phyloP scores from a whole-genome alignment of 2,113 vertebrate genomes.

The Crotophaga sulcirostris region DNA sequence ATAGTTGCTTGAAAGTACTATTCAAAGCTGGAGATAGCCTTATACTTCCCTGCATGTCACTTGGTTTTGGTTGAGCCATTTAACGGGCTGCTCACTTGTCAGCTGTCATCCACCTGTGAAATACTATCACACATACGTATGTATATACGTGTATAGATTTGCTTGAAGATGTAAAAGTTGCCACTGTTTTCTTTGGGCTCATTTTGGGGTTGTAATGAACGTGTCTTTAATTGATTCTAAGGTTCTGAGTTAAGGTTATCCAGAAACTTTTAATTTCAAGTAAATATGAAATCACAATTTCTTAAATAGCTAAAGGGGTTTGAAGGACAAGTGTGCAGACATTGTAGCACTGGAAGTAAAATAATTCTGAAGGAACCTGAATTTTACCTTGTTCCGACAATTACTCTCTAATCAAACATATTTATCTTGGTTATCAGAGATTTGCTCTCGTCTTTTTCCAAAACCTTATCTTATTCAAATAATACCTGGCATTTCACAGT shows the following conservation, averaged over 20 bases:
- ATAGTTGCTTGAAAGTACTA: too few species aligned
- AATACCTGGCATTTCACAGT: neutral
- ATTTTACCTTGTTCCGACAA: neutral
- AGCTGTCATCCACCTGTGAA: neutral
- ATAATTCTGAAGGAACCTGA: neutral
- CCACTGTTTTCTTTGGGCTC: neutral
- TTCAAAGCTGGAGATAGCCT: neutral
- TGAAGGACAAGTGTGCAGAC: neutral
- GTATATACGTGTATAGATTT: rapidly evolving
- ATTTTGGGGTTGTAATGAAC: neutral
- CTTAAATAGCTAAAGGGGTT: neutral
- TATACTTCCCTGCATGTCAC: rapidly evolving
- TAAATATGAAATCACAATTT: neutral
- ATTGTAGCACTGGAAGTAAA: neutral
- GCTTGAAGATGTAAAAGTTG: neutral
- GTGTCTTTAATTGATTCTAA: neutral
- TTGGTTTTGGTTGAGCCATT: neutral
- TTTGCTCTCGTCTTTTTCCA: neutral
- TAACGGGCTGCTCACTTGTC: neutral
- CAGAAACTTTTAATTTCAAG: neutral
- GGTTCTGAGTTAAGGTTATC: neutral
- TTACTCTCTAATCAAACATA: neutral
- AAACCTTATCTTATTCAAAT: neutral
- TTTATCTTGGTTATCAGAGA: neutral
- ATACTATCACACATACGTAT: rapidly evolving